Conservation (phyloP, 2,888 invertebrate genomes). For the Philereme vetulata region DNA sequence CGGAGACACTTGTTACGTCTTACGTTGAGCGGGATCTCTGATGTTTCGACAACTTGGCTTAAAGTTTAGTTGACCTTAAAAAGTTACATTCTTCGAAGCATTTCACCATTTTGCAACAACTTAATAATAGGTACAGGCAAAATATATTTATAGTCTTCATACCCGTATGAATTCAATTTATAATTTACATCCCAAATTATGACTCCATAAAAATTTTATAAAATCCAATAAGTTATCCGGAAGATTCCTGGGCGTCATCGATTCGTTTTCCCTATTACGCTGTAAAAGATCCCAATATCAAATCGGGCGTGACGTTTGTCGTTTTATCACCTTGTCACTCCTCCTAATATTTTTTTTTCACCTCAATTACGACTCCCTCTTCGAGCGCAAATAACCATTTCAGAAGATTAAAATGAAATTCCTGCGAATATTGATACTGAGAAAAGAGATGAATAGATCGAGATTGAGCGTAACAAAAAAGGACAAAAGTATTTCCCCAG, state of each 20-base stretch:
- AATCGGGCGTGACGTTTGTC: slow-evolving; percentile 73
- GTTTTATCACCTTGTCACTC: slow-evolving; percentile 78
- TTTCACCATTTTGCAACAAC: slow-evolving; percentile 3
- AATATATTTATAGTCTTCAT: not conserved
- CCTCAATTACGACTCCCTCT: slow-evolving; percentile 71
- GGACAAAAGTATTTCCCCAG: slow-evolving; percentile 29
- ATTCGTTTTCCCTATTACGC: slow-evolving; percentile 65
- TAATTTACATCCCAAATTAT: slow-evolving; percentile 21
- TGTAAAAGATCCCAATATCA: slow-evolving; percentile 73
- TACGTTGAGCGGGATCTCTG: slow-evolving; percentile 57
- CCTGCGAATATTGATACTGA: slow-evolving; percentile 65
- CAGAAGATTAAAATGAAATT: slow-evolving; percentile 71
- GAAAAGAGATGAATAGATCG: slow-evolving; percentile 45
- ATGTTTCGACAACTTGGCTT: slow-evolving; percentile 46
- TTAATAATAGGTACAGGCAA: not conserved
- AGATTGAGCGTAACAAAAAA: slow-evolving; percentile 40
- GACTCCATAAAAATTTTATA: slow-evolving; percentile 44
- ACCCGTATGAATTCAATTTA: slow-evolving; percentile 15
- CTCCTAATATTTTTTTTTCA: slow-evolving; percentile 67
- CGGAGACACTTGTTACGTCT: slow-evolving; percentile 82
- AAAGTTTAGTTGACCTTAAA: slow-evolving; percentile 23
- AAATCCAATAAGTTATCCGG: slow-evolving; percentile 59
- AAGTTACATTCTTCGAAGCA: slow-evolving; percentile 3
- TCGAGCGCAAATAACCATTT: slow-evolving; percentile 69
- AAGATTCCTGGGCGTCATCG: slow-evolving; percentile 49